phyloP scores from a whole-genome alignment of 2,888 invertebrate genomes.

The Drosophila prostipennis region DNA sequence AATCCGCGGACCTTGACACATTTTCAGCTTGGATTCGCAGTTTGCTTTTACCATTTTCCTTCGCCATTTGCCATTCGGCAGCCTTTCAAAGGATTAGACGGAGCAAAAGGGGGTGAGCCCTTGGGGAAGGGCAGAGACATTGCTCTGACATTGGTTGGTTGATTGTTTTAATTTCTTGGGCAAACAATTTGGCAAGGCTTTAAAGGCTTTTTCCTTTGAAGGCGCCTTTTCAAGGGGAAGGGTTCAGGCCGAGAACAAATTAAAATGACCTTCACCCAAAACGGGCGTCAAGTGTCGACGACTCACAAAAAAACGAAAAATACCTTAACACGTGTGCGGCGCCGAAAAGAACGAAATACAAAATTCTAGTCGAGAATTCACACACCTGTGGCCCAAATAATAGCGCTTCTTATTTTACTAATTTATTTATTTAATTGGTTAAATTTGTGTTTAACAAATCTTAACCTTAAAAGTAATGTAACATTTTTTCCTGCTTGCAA shows the following conservation, averaged over 20 bases:
- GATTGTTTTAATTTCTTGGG: conserved; percentile 73
- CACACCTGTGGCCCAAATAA: not conserved
- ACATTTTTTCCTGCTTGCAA: no score
- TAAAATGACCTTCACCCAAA: conserved; percentile 67
- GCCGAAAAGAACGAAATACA: conserved; percentile 53
- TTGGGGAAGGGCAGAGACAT: conserved; percentile 16
- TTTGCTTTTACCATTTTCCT: conserved; percentile 25
- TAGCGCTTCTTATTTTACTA: not conserved
- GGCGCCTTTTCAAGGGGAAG: conserved; percentile 17
- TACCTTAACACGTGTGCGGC: conserved; percentile 62
- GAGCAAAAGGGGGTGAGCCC: not conserved
- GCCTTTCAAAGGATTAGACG: conserved; percentile 53
- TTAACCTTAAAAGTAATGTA: no score
- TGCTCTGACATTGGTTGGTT: conserved; percentile 46
- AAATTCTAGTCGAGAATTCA: conserved; percentile 7
- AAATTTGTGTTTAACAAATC: no score
- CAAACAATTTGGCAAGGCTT: conserved; percentile 54
- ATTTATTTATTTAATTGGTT: not conserved
- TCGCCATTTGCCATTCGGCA: conserved; percentile 26
- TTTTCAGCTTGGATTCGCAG: conserved; percentile 57
- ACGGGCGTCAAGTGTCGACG: conserved; percentile 52
- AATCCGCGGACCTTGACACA: conserved; percentile 72
- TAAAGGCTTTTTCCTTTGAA: conserved; percentile 62
- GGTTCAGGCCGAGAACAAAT: conserved; percentile 25
- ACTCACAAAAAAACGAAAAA: conserved; percentile 45